These are phyloP conservation scores for Tupiocoris notatus DNA, from an alignment of 2,888 invertebrate genomes.

Conservation along the genomic window DNA sequence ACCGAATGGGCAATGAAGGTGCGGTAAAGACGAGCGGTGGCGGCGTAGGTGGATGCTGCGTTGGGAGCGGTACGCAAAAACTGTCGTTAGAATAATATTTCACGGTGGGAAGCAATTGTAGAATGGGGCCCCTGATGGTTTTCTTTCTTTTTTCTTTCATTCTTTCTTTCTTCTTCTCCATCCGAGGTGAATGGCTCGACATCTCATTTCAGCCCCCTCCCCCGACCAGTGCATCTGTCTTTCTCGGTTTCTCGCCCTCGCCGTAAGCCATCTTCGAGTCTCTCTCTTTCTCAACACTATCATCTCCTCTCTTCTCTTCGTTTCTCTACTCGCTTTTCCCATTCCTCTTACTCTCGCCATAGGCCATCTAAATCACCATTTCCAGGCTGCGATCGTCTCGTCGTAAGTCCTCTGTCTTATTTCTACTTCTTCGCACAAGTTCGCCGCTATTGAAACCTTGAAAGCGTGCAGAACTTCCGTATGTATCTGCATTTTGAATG, in stretches of 20 bases:
- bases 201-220: conserved; percentile 40
- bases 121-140: conserved; percentile 40
- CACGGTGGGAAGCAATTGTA: conserved; percentile 45
- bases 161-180: conserved; percentile 23
- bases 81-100: conserved; percentile 46
- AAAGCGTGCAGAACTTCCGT: no score
- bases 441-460: no score
- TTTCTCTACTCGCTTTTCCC: background rate
- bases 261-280: background rate
- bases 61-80: conserved; percentile 40
- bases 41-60: background rate
- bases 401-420: background rate
- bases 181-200: conserved; percentile 43
- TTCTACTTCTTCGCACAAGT: background rate
- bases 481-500: no score
- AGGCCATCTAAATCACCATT: background rate
- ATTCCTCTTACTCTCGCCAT: background rate
- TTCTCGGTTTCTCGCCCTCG: background rate
- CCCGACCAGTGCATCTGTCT: background rate
- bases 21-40: background rate
- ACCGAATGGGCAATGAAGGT: conserved; percentile 26
- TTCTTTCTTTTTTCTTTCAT: conserved; percentile 34
- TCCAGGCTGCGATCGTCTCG: background rate
- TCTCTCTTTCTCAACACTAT: background rate
- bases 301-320: background rate